These are phyloP conservation scores for Dasyurus viverrinus DNA, from an alignment of 2,113 vertebrate genomes.

Conservation along the genomic window DNA sequence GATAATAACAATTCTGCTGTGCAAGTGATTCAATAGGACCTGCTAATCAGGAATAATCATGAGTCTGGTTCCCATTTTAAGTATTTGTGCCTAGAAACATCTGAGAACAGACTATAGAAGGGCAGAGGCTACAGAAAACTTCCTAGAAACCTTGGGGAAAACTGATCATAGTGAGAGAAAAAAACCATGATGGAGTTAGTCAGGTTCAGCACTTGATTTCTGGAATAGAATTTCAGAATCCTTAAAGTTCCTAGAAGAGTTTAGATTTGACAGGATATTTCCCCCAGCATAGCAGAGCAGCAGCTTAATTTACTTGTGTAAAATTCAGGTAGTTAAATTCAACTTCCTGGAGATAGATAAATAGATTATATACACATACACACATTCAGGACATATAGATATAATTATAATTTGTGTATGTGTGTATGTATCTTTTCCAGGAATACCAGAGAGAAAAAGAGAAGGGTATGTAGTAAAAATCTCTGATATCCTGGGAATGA, in stretches of 20 bases:
- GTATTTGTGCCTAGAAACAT: not conserved
- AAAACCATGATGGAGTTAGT: not conserved
- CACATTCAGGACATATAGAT: too few relatives aligned
- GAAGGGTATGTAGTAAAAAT: not conserved
- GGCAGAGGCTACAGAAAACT: not conserved
- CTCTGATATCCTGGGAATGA: not conserved
- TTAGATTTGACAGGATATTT: not conserved
- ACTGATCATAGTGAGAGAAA: not conserved
- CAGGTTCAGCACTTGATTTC: not conserved
- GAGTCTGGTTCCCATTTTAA: not conserved
- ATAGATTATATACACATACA: too few relatives aligned
- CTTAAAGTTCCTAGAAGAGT: not conserved
- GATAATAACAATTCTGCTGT: not conserved
- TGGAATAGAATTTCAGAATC: not conserved
- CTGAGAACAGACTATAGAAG: not conserved
- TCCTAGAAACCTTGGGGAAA: not conserved
- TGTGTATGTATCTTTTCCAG: too few relatives aligned
- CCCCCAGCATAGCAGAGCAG: not conserved
- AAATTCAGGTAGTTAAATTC: not conserved
- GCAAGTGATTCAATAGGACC: not conserved
- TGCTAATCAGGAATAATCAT: not conserved
- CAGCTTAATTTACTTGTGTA: not conserved
- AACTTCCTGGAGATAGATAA: not conserved
- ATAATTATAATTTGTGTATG: too few relatives aligned
- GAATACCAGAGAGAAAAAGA: too few relatives aligned